Conservation (phyloP, 2,797 vertebrate genomes). For the Acanthurus leucopareius region DNA sequence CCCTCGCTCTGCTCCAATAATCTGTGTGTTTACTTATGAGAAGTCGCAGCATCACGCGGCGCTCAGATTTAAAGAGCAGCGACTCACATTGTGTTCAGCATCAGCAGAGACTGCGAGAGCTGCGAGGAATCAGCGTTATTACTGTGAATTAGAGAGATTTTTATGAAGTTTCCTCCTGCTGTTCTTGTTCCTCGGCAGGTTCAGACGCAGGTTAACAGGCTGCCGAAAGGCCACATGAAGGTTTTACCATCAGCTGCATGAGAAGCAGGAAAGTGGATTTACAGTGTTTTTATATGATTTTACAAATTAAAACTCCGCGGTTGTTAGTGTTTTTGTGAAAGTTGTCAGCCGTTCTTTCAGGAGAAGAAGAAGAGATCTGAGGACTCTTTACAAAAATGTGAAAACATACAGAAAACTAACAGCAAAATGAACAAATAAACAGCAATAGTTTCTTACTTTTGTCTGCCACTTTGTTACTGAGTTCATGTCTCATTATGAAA, state of each 20-base stretch:
- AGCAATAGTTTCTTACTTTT: too few relatives aligned
- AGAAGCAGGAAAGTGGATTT: constrained; percentile 24
- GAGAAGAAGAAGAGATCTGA: too few relatives aligned
- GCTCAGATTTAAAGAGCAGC: constrained; percentile 6
- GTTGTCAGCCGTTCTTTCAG: background rate
- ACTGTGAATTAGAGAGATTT: constrained; percentile 24
- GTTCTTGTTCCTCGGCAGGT: constrained; percentile 33
- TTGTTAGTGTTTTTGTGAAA: background rate
- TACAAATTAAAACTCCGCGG: constrained; percentile 9
- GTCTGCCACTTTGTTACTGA: too few relatives aligned
- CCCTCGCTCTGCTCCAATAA: constrained; percentile 27
- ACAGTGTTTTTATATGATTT: background rate
- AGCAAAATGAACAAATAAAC: too few relatives aligned
- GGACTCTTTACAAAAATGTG: too few relatives aligned
- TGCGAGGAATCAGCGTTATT: background rate
- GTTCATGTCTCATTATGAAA: too few relatives aligned
- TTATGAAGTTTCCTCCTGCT: constrained; percentile 19
- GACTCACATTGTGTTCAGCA: background rate
- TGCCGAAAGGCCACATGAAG: constrained; percentile 11
- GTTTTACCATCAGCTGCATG: constrained; percentile 3
- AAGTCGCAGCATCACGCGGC: constrained; percentile 10
- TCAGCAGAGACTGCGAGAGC: constrained; percentile 13
- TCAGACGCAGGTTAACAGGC: constrained; percentile 45
- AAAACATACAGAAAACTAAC: too few relatives aligned
- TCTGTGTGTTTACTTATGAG: constrained; percentile 47